Conservation (phyloP, 1,140 invertebrate genomes). For the Drosophila tropicalis region DNA sequence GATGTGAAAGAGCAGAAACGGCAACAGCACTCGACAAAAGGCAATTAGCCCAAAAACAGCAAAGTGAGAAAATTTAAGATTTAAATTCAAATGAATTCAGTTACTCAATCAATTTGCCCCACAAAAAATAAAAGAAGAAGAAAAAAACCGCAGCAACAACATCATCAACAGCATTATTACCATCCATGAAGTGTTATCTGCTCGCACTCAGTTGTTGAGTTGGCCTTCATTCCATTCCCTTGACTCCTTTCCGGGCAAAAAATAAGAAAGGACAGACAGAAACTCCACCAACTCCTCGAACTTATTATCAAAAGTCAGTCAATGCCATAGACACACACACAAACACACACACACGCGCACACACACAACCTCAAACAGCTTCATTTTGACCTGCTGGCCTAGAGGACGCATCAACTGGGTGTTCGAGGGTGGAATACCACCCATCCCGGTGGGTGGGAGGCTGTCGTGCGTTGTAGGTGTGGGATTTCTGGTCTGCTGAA, state of each 20-base stretch:
- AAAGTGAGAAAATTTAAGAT: slow-evolving; percentile 19
- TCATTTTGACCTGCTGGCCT: slow-evolving; percentile 76
- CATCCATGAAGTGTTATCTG: slow-evolving; percentile 67
- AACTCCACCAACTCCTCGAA: slow-evolving; percentile 11
- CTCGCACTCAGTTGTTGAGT: slow-evolving; percentile 68
- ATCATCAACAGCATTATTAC: slow-evolving; percentile 36
- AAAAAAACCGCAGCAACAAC: slow-evolving; percentile 11
- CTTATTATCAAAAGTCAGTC: slow-evolving; percentile 72
- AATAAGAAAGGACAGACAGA: background rate
- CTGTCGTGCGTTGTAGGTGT: slow-evolving; percentile 1
- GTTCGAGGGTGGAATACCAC: background rate
- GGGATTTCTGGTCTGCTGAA: slow-evolving; percentile 66
- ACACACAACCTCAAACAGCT: slow-evolving; percentile 55
- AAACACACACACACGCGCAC: slow-evolving; percentile 1
- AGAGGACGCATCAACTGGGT: slow-evolving; percentile 51
- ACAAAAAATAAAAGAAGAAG: background rate
- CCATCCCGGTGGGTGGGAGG: background rate
- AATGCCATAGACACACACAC: slow-evolving; percentile 53
- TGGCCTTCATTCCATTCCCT: slow-evolving; percentile 23
- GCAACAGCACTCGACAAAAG: slow-evolving; percentile 11
- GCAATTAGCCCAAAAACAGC: slow-evolving; percentile 1
- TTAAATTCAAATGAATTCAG: slow-evolving; percentile 10
- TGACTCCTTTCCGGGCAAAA: background rate
- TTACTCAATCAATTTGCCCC: slow-evolving; percentile 2
- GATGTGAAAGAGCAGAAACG: slow-evolving; percentile 24